These are phyloP conservation scores for Mythimna vitellina DNA, from an alignment of 2,888 invertebrate genomes.

Conservation along the genomic window DNA sequence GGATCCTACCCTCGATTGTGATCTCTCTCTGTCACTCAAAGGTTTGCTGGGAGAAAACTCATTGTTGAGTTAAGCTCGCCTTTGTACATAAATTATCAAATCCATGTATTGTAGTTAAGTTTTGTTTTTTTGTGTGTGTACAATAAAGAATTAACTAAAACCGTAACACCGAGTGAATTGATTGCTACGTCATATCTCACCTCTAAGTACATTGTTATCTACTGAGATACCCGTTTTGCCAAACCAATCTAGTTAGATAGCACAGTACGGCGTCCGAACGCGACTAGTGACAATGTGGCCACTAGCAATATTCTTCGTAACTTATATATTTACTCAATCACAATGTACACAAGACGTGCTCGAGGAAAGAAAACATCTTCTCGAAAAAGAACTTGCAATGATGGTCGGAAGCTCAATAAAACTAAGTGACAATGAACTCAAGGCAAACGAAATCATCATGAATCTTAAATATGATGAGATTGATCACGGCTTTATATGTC, in stretches of 20 bases:
- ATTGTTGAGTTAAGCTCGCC: no score
- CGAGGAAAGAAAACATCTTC: slow-evolving; percentile 82
- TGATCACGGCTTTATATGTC: slow-evolving; percentile 84
- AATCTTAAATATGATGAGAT: slow-evolving; percentile 88
- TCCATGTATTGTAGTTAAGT: no score
- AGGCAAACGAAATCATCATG: slow-evolving; percentile 91
- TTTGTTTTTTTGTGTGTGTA: no score
- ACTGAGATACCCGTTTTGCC: slow-evolving; percentile 50
- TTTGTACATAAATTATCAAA: no score
- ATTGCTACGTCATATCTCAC: slow-evolving; percentile 40
- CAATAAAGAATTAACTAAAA: slow-evolving; percentile 21
- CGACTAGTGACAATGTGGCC: slow-evolving; percentile 69
- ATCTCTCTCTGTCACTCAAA: no score
- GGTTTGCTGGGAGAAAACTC: no score
- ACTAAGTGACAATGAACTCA: slow-evolving; percentile 87
- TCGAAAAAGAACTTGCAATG: slow-evolving; percentile 84
- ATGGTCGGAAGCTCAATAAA: slow-evolving; percentile 89
- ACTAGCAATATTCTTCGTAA: slow-evolving; percentile 57
- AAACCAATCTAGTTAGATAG: slow-evolving; percentile 64
- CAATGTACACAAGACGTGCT: slow-evolving; percentile 61
- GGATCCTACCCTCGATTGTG: no score
- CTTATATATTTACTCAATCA: slow-evolving; percentile 49
- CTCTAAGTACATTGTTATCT: slow-evolving; percentile 38
- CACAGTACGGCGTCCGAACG: slow-evolving; percentile 37
- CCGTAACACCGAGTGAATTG: slow-evolving; percentile 16